Evolutionary conservation across 2,888 invertebrate genomes (phyloP).

Genomic region (Alviniconcha strummeri): DNA sequence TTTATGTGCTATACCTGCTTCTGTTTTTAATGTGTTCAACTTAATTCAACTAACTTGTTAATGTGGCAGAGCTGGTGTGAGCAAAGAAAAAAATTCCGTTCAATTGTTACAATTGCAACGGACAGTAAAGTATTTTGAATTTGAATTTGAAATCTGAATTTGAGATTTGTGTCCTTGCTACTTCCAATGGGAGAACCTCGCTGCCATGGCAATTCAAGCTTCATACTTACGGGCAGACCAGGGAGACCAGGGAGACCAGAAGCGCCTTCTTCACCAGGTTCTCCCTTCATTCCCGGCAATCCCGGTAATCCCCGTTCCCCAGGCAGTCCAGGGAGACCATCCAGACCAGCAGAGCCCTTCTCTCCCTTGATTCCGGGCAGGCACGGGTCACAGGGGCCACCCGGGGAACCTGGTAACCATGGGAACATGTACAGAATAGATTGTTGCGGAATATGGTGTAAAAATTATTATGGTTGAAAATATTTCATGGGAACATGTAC

Average conservation of each 20-base stretch:
- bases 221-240: conserved; percentile 43
- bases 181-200: too few relatives aligned
- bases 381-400: conserved; percentile 57
- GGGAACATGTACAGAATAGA: neutral
- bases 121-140: too few relatives aligned
- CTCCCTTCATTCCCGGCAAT: conserved; percentile 52
- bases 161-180: too few relatives aligned
- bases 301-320: conserved; percentile 56
- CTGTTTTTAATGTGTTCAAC: too few relatives aligned
- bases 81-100: too few relatives aligned
- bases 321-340: conserved; percentile 70
- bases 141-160: too few relatives aligned
- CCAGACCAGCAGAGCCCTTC: conserved; percentile 64
- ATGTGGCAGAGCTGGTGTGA: too few relatives aligned
- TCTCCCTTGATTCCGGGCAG: conserved; percentile 52
- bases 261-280: conserved; percentile 54
- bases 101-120: too few relatives aligned
- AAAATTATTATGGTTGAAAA: neutral
- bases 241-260: conserved; percentile 44
- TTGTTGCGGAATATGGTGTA: neutral
- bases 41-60: too few relatives aligned
- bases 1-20: too few relatives aligned
- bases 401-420: conserved; percentile 52
- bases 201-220: too few relatives aligned
- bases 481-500: neutral